Evolutionary conservation across 2,888 invertebrate species (phyloP).

Genomic region (Caenorhabditis angaria): DNA sequence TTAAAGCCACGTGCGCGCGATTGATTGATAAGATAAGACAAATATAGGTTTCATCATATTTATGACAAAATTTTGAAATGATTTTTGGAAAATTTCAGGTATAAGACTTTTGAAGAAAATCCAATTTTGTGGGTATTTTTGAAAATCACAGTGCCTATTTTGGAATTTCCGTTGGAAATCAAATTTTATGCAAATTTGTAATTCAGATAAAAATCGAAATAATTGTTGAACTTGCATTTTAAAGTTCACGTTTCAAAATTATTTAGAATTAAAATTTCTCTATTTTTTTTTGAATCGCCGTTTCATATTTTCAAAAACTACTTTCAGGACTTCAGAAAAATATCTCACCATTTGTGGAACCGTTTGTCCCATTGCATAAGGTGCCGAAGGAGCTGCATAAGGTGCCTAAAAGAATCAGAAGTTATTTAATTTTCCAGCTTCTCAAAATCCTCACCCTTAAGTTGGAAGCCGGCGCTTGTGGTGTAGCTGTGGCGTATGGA

Average conservation of each 20-base stretch:
- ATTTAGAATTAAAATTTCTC: too few species aligned
- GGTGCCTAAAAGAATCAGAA: slow-evolving; percentile 36
- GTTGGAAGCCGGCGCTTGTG: not conserved
- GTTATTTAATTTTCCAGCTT: not conserved
- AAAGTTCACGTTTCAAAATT: too few species aligned
- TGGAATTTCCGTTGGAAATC: too few species aligned
- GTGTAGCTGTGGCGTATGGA: not conserved
- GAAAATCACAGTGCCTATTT: too few species aligned
- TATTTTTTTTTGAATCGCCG: too few species aligned
- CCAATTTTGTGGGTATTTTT: too few species aligned
- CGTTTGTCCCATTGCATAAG: slow-evolving; percentile 17
- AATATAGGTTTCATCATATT: not conserved
- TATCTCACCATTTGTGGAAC: slow-evolving; percentile 3
- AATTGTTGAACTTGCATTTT: too few species aligned
- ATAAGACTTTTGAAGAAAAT: too few species aligned
- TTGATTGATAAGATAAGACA: slow-evolving; percentile 8
- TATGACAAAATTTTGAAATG: slow-evolving; percentile 4
- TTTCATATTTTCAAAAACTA: not conserved
- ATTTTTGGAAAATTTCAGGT: slow-evolving; percentile 1
- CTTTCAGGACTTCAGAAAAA: too few species aligned
- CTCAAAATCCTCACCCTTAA: not conserved
- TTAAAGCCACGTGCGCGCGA: slow-evolving; percentile 3
- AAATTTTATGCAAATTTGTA: too few species aligned
- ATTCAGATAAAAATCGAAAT: too few species aligned
- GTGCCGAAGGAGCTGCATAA: slow-evolving; percentile 37